These are phyloP conservation scores for Diabrotica balteata DNA, from an alignment of 2,888 invertebrate species.

Conservation along the genomic window DNA sequence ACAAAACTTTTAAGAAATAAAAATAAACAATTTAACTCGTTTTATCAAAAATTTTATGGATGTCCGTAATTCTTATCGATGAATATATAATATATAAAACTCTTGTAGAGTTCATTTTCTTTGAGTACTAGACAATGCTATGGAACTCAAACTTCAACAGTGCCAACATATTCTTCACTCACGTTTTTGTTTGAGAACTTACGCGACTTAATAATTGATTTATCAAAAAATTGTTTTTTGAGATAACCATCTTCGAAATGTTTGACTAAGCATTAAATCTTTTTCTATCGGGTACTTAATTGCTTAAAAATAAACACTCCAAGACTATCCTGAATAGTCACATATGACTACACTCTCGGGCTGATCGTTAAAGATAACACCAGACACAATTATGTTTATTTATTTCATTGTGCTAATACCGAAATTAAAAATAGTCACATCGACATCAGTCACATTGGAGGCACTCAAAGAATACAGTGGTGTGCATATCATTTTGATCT, in stretches of 20 bases:
- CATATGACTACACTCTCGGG: slow-evolving; percentile 1
- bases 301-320: slow-evolving; percentile 1
- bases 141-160: too few relatives aligned
- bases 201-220: slow-evolving; percentile 3
- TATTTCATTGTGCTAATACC: slow-evolving; percentile 6
- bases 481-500: not conserved
- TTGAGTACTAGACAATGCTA: too few relatives aligned
- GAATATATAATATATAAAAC: too few relatives aligned
- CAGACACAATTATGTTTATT: slow-evolving; percentile 10
- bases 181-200: too few relatives aligned
- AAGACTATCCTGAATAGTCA: not conserved
- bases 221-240: slow-evolving; percentile 5
- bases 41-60: too few relatives aligned
- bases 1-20: too few relatives aligned
- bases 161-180: too few relatives aligned
- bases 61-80: too few relatives aligned
- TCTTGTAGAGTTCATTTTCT: too few relatives aligned
- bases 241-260: slow-evolving; percentile 1
- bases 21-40: too few relatives aligned
- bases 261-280: not conserved
- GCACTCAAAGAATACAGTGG: not conserved
- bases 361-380: slow-evolving; percentile 7
- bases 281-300: slow-evolving; percentile 3
- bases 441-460: slow-evolving; percentile 5
- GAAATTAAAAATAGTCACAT: slow-evolving; percentile 9